These are phyloP conservation scores for Dolichopus griseipennis DNA, from an alignment of 2,888 invertebrate species.

Conservation along the genomic window DNA sequence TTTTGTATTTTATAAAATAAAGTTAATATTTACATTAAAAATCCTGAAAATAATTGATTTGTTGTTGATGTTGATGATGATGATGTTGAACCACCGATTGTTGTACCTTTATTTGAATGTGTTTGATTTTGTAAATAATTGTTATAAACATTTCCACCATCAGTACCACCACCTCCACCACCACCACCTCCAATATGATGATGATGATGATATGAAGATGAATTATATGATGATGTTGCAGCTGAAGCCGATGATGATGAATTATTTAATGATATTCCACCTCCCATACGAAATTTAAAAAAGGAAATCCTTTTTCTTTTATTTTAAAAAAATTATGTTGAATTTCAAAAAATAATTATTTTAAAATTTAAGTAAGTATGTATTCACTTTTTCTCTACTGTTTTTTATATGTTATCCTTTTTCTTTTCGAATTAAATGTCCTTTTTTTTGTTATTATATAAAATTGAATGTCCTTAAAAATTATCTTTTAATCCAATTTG, in stretches of 20 bases:
- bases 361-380: not conserved
- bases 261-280: constrained; percentile 21
- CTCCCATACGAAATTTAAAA: constrained; percentile 21
- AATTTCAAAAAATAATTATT: not conserved
- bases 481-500: too few relatives aligned
- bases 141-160: not conserved
- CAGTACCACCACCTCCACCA: not conserved
- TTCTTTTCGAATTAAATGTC: not conserved
- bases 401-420: not conserved
- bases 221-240: not conserved
- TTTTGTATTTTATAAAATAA: too few relatives aligned
- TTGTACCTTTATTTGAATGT: not conserved
- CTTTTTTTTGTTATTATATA: too few relatives aligned
- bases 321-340: not conserved
- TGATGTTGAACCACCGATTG: not conserved
- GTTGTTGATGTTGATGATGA: not conserved
- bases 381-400: not conserved
- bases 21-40: constrained; percentile 22
- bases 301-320: not conserved
- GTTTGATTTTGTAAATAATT: too few relatives aligned
- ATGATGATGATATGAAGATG: constrained; percentile 21
- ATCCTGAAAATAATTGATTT: constrained; percentile 24
- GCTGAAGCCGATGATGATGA: not conserved
- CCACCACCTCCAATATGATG: constrained; percentile 5
- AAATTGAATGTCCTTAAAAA: too few relatives aligned